Evolutionary conservation across 2,113 vertebrate species (phyloP).

Genomic region (Genyomyrus donnyi): DNA sequence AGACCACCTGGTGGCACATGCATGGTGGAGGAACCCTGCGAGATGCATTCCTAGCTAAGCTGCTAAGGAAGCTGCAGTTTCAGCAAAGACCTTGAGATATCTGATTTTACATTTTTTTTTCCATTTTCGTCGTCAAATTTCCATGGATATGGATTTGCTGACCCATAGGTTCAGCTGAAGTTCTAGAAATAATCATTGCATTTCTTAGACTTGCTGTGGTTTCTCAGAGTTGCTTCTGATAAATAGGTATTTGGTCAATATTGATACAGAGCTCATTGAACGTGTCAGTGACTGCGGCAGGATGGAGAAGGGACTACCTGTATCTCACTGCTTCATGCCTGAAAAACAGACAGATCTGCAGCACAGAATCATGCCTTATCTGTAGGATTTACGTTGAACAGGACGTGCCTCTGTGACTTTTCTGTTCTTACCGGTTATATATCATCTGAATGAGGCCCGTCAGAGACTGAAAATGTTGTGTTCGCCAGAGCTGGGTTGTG

Average conservation of each 20-base stretch:
- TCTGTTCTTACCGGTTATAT: not conserved
- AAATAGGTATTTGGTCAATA: not conserved
- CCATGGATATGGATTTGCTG: not conserved
- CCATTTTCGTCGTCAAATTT: not conserved
- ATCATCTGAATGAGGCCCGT: not conserved
- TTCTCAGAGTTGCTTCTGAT: not conserved
- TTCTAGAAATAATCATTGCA: not conserved
- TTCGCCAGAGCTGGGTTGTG: conserved; percentile 26
- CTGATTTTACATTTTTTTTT: not conserved
- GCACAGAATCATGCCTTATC: not conserved
- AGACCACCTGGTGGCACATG: not conserved
- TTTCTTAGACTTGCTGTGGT: not conserved
- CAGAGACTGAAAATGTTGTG: conserved; percentile 31
- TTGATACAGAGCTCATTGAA: not conserved
- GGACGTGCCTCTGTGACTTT: not conserved
- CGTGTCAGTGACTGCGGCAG: not conserved
- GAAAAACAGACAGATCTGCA: not conserved
- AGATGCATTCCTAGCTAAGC: not conserved
- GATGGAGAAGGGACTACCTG: not conserved
- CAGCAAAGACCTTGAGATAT: not conserved
- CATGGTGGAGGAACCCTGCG: not conserved
- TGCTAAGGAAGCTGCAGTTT: not conserved
- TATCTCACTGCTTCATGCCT: not conserved
- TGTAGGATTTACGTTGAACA: not conserved
- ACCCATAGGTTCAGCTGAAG: not conserved